Conservation (phyloP, 1,140 invertebrate genomes). For the Eubasilissa regina region DNA sequence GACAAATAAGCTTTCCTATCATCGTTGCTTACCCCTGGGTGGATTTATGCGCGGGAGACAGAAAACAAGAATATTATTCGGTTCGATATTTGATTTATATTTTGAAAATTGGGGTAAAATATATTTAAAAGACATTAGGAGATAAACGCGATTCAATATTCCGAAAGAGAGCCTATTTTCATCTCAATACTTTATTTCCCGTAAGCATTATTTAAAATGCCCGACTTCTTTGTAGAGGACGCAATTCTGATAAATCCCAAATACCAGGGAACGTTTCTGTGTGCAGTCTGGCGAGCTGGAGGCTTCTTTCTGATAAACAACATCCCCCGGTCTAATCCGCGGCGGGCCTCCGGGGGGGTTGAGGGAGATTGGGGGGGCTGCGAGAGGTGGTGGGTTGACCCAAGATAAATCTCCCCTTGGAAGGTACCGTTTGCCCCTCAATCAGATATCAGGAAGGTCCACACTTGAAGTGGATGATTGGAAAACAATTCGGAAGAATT, state of each 20-base stretch:
- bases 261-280: constrained; percentile 2
- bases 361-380: neutral
- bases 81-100: no score
- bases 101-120: no score
- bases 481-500: neutral
- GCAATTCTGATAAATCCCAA: constrained; percentile 34
- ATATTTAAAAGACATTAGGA: no score
- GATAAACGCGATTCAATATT: no score
- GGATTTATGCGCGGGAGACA: no score
- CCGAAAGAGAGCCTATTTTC: no score
- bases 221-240: constrained; percentile 4
- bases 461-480: constrained; percentile 24
- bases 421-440: constrained; percentile 18
- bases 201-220: constrained; percentile 2
- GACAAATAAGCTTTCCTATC: no score
- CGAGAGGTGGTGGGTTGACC: constrained; percentile 2
- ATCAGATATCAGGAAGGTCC: constrained; percentile 17
- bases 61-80: no score
- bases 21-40: no score
- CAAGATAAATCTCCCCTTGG: constrained; percentile 35
- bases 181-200: no score
- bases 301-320: constrained; percentile 36
- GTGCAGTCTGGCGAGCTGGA: constrained; percentile 6
- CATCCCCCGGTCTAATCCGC: constrained; percentile 23
- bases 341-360: neutral